A percentile compares a stretch with the other conserved stretches of the same genome.
phyloP scores from a whole-genome alignment of 1,140 invertebrate genomes.

The Zophobas atratus region DNA sequence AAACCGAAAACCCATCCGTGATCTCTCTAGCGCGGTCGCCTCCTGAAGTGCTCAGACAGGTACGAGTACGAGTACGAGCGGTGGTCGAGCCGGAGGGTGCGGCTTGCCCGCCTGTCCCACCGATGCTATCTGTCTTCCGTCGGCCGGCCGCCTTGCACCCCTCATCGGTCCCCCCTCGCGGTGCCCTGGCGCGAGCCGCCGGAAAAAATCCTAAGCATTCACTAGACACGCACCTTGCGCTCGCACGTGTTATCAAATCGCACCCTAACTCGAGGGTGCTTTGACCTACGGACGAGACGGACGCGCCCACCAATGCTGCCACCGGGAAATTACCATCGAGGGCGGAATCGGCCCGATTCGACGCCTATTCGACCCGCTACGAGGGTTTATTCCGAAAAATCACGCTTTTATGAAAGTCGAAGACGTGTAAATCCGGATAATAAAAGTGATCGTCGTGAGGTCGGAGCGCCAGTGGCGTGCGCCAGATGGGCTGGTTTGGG shows the following conservation, averaged over 20 bases:
- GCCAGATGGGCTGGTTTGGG: background rate
- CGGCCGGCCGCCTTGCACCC: constrained; percentile 56
- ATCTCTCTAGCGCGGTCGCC: background rate
- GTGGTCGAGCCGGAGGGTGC: constrained; percentile 57
- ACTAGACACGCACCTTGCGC: constrained; percentile 53
- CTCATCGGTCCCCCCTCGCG: constrained; percentile 54
- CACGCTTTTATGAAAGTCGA: constrained; percentile 19
- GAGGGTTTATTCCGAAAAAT: constrained; percentile 15
- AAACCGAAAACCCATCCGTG: background rate
- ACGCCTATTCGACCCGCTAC: background rate
- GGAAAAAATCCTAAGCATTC: constrained; percentile 57
- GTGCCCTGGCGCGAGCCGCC: constrained; percentile 54
- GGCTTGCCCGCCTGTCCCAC: constrained; percentile 56
- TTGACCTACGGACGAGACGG: background rate
- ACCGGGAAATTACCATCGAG: background rate
- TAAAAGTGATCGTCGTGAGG: constrained; percentile 13
- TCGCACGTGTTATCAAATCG: constrained; percentile 47
- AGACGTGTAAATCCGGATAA: constrained; percentile 28
- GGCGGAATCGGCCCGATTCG: constrained; percentile 2
- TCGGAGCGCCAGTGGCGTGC: constrained; percentile 22
- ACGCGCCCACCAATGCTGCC: background rate
- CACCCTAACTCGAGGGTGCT: constrained; percentile 40
- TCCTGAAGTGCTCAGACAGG: constrained; percentile 52
- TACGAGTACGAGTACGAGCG: constrained; percentile 53
- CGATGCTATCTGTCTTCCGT: constrained; percentile 61